Evolutionary conservation across 2,113 vertebrate species (phyloP).

Genomic region (Chionis minor): DNA sequence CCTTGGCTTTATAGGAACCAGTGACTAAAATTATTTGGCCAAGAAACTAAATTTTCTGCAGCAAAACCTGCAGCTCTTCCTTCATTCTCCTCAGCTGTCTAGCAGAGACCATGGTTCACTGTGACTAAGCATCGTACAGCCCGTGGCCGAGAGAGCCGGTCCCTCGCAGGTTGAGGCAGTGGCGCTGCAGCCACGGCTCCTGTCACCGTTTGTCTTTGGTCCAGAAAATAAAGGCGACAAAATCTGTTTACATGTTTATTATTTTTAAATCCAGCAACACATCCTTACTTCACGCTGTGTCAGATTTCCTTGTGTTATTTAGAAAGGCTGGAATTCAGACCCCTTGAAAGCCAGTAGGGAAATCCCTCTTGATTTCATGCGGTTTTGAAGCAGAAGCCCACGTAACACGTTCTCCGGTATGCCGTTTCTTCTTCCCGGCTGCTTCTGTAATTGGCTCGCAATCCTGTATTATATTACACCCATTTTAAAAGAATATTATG

Average conservation of each 20-base stretch:
- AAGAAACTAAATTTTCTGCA: slow-evolving; percentile 33
- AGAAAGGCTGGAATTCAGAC: slow-evolving; percentile 5
- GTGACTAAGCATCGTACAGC: slow-evolving; percentile 77
- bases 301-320: slow-evolving; percentile 10
- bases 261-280: slow-evolving; percentile 14
- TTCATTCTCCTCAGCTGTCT: slow-evolving; percentile 53
- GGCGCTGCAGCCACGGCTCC: background rate
- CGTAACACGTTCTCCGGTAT: background rate
- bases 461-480: slow-evolving; percentile 42
- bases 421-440: slow-evolving; percentile 18
- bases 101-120: slow-evolving; percentile 91
- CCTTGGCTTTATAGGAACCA: background rate
- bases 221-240: slow-evolving; percentile 30
- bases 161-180: background rate
- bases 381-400: slow-evolving; percentile 23
- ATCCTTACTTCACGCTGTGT: background rate
- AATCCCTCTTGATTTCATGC: slow-evolving; percentile 10
- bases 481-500: slow-evolving; percentile 66
- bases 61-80: slow-evolving; percentile 43
- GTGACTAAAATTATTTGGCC: background rate
- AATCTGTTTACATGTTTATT: slow-evolving; percentile 54
- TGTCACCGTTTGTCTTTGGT: slow-evolving; percentile 10
- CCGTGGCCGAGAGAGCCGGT: background rate
- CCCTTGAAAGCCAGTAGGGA: slow-evolving; percentile 20
- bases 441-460: slow-evolving; percentile 56